A percentile compares a stretch with the other conserved stretches of the same genome.
These are phyloP conservation scores for Salvelinus alpinus DNA, from an alignment of 2,113 vertebrate species.

Conservation along the genomic window DNA sequence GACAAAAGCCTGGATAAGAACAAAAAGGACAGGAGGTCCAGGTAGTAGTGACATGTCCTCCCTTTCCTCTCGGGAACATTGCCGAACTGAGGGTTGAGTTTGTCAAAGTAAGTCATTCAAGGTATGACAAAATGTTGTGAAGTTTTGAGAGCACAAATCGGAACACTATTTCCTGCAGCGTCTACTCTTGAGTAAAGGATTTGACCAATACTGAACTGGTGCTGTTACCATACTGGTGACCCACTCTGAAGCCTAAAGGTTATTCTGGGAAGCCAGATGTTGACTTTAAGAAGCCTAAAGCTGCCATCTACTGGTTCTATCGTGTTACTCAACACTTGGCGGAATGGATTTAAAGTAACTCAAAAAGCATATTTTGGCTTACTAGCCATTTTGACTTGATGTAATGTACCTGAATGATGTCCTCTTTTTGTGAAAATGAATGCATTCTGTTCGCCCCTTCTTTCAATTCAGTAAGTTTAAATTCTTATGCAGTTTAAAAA, in stretches of 20 bases:
- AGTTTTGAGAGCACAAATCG: conserved; percentile 47
- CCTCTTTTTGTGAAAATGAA: background rate
- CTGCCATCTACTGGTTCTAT: conserved; percentile 25
- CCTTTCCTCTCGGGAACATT: background rate
- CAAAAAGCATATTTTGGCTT: conserved; percentile 36
- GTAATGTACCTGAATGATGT: background rate
- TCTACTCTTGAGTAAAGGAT: conserved; percentile 18
- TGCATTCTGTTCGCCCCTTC: background rate
- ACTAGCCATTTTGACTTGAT: background rate
- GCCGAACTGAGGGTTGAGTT: conserved; percentile 56
- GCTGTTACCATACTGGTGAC: conserved; percentile 36
- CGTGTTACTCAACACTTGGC: conserved; percentile 14
- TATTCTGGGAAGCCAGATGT: conserved; percentile 25
- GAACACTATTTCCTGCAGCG: conserved; percentile 32
- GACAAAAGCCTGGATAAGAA: conserved; percentile 94
- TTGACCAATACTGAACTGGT: conserved; percentile 37
- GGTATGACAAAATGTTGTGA: conserved; percentile 18
- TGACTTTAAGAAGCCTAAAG: conserved; percentile 37
- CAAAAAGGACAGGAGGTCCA: conserved; percentile 91
- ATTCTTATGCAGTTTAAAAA: background rate
- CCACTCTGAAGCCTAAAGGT: conserved; percentile 16
- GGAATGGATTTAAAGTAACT: conserved; percentile 25
- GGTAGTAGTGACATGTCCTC: conserved; percentile 85
- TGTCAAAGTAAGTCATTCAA: conserved; percentile 13
- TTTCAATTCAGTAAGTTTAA: conserved; percentile 9